phyloP scores from a whole-genome alignment of 2,113 vertebrate species.

The Tragulus kanchil region DNA sequence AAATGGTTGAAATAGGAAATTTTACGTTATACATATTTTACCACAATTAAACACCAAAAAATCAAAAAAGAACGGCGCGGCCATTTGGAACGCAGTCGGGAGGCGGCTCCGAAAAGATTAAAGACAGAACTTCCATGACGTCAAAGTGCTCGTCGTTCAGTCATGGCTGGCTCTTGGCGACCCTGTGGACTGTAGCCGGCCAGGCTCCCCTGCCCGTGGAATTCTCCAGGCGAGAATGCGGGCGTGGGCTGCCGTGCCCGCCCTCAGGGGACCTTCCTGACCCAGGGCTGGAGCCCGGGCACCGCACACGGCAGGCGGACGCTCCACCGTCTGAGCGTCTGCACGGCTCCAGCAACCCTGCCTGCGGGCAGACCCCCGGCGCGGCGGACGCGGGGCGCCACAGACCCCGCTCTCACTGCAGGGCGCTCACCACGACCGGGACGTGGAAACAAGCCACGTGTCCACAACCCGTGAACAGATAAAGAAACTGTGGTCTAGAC shows the following conservation, averaged over 20 bases:
- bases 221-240: background rate
- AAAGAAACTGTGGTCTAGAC: background rate
- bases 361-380: background rate
- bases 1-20: too few species aligned
- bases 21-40: too few species aligned
- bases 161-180: background rate
- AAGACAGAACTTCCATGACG: background rate
- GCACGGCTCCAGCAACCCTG: background rate
- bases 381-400: too few species aligned
- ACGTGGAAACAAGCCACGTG: background rate
- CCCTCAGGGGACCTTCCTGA: background rate
- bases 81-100: background rate
- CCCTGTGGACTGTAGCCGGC: background rate
- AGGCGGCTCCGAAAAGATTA: background rate
- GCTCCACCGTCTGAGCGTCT: background rate
- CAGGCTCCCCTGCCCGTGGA: background rate
- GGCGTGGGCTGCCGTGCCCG: background rate
- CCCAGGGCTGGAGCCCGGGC: accelerated
- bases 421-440: background rate
- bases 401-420: background rate
- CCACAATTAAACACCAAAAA: too few species aligned
- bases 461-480: background rate
- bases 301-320: background rate
- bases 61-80: too few species aligned
- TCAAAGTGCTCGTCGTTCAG: background rate